phyloP scores from a whole-genome alignment of 2,888 invertebrate genomes.

The Apoda limacodes region DNA sequence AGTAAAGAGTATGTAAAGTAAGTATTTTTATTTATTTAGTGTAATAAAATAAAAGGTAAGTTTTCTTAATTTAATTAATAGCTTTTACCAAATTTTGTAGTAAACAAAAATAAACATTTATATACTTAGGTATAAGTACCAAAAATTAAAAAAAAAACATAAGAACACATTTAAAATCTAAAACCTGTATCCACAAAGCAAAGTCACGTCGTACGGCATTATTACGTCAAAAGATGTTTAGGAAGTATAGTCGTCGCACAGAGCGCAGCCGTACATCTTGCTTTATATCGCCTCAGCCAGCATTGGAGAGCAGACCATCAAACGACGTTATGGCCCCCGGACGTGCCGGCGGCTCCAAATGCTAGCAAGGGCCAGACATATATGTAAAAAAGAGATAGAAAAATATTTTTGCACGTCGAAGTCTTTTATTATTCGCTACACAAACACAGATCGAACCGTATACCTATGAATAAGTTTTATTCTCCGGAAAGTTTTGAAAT shows the following conservation, averaged over 20 bases:
- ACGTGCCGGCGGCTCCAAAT: slow-evolving; percentile 53
- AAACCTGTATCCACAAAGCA: no score
- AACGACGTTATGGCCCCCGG: slow-evolving; percentile 65
- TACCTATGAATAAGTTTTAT: no score
- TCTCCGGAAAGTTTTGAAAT: no score
- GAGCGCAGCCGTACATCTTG: slow-evolving; percentile 67
- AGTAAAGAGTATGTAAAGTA: no score
- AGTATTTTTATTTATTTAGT: no score
- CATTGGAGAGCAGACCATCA: slow-evolving; percentile 71
- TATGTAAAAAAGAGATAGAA: slow-evolving; percentile 33
- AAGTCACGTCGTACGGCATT: slow-evolving; percentile 51
- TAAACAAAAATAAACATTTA: no score
- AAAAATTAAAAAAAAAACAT: slow-evolving; percentile 16
- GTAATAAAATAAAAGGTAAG: no score
- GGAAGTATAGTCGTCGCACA: slow-evolving; percentile 67
- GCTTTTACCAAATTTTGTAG: no score
- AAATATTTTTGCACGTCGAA: slow-evolving; percentile 50
- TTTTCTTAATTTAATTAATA: no score
- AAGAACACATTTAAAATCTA: slow-evolving; percentile 35
- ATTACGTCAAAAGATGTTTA: slow-evolving; percentile 66
- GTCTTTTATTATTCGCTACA: slow-evolving; percentile 59
- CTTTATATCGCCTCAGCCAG: slow-evolving; percentile 59
- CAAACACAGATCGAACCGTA: slow-evolving; percentile 34
- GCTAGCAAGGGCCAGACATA: slow-evolving; percentile 42
- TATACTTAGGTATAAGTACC: no score